Evolutionary conservation across 1,140 invertebrate genomes (phyloP), one percentile per base, ranked within the genome.

Genomic region (Zaprionus taronus): DNA sequence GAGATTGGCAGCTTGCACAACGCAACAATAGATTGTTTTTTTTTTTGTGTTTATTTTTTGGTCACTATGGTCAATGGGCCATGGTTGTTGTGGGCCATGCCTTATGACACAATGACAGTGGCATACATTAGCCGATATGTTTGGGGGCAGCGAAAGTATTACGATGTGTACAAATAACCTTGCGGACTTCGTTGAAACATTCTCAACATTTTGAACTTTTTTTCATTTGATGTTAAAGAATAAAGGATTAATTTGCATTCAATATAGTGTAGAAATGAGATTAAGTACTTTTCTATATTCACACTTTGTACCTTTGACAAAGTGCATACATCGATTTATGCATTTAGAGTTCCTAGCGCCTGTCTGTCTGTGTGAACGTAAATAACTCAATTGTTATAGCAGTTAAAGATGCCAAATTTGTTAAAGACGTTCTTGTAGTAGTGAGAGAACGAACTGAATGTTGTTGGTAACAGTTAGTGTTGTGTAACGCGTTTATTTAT

Each of bases 1-100:
- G 67, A 75, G 75, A 65, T 55, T 44, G n/a, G 2, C 34, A 38
- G n/a, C 28, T 69, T 55, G 71, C 80, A 56, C 36, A 66, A 66
- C 34, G 53, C 62, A 66, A 62, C 22, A 65, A 26, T 53, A 72
- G 62, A 57, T 38, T 53, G n/a, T 34, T 34, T 17, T 17, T 34
- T 17, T 17, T n/a, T 44, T n/a, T 47, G 17, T 47, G 17, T 4
- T 9, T 47, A 4, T 47, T 17, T 17, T 28, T 22, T 20, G 44
- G 41, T 31, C 56, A 68, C 20, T 64, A 17, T 64, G 49, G 34
- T 31, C 60, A 41, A 55, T 7, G 15, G 60, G 49, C 60, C 58
- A 63, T 38, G 47, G 68, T 36, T 64, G 20, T 47, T 64, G 20
- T 47, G 41, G 41, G 41, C 41, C 14, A 64, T 34, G 7, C n/a